phyloP scores from a whole-genome alignment of 2,888 invertebrate species.

The Pomacea canaliculata region DNA sequence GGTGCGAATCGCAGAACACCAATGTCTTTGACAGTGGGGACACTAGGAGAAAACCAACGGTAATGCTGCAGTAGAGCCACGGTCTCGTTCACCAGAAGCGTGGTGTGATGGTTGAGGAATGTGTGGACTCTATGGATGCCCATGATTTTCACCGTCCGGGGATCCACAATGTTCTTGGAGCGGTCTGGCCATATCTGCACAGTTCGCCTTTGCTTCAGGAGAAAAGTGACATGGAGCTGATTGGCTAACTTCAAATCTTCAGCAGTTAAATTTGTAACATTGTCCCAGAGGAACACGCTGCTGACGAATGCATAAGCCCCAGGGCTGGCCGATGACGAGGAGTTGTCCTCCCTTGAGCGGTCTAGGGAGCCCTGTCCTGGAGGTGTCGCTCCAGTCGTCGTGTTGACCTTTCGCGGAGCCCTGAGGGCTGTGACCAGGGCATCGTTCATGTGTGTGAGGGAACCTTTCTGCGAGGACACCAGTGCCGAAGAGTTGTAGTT shows the following conservation, averaged over 20 bases:
- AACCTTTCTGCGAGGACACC: neutral
- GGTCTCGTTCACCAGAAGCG: slow-evolving; percentile 11
- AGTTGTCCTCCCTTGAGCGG: neutral
- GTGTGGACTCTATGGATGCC: slow-evolving; percentile 8
- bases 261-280: neutral
- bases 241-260: neutral
- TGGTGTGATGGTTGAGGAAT: neutral
- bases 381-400: no score
- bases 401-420: neutral
- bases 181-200: neutral
- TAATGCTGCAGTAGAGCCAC: slow-evolving; percentile 11
- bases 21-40: neutral
- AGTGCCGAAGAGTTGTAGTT: neutral
- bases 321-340: neutral
- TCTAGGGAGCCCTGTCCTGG: neutral
- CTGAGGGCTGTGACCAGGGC: neutral
- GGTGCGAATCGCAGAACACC: slow-evolving; percentile 3
- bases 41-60: slow-evolving; percentile 8
- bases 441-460: neutral
- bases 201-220: slow-evolving; percentile 9
- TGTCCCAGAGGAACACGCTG: slow-evolving; percentile 12
- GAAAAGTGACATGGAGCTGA: neutral
- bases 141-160: neutral
- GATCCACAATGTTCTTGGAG: slow-evolving; percentile 5
- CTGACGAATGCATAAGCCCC: slow-evolving; percentile 8